These are phyloP conservation scores for Equus quagga DNA, from an alignment of 2,113 vertebrate genomes.

Conservation along the genomic window DNA sequence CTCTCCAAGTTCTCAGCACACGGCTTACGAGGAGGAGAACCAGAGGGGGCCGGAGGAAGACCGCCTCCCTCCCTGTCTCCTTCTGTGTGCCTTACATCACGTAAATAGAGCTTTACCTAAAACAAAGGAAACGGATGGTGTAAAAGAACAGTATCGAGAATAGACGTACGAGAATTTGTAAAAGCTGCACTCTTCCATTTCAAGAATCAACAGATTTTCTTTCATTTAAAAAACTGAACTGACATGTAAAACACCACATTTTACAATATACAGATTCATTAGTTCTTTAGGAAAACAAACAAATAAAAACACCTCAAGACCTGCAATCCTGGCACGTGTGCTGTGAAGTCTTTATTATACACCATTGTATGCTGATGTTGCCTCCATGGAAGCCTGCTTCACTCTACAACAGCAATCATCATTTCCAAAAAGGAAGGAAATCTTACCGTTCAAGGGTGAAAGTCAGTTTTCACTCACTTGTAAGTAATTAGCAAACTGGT, in stretches of 20 bases:
- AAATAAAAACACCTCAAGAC: constrained; percentile 94
- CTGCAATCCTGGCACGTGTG: constrained; percentile 94
- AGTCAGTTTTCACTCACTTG: constrained; percentile 79
- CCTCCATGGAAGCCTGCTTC: constrained; percentile 80
- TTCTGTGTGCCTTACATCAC: constrained; percentile 63
- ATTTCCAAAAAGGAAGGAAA: constrained; percentile 82
- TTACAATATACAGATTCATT: constrained; percentile 95
- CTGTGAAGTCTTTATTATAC: constrained; percentile 77
- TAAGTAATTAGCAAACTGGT: constrained; percentile 67
- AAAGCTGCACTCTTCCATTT: constrained; percentile 83
- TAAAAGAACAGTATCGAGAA: constrained; percentile 80
- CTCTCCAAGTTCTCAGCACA: constrained; percentile 66
- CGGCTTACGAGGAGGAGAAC: constrained; percentile 37
- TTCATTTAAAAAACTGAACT: constrained; percentile 90
- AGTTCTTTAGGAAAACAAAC: constrained; percentile 93
- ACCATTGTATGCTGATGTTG: constrained; percentile 79
- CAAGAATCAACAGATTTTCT: constrained; percentile 84
- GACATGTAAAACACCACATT: constrained; percentile 96
- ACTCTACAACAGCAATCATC: constrained; percentile 72
- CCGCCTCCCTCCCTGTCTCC: constrained; percentile 77
- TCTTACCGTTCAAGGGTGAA: constrained; percentile 76
- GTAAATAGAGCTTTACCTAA: constrained; percentile 78
- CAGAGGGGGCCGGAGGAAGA: constrained; percentile 71
- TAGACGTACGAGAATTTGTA: constrained; percentile 77
- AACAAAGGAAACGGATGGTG: constrained; percentile 75